phyloP scores from a whole-genome alignment of 2,797 vertebrate genomes.

The Sus cebifrons region DNA sequence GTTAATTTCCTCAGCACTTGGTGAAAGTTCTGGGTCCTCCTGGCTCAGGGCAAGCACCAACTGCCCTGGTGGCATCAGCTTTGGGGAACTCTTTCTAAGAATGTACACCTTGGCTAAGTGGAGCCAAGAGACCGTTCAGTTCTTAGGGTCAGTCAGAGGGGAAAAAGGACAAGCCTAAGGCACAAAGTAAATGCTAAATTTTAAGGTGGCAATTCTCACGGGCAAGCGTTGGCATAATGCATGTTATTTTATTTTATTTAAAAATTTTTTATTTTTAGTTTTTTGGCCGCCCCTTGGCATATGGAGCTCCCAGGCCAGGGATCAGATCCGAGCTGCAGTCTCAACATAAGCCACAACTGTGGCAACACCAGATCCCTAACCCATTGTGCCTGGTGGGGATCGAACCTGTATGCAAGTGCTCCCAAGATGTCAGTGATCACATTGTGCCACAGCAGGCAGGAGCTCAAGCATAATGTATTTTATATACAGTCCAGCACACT shows the following conservation, averaged over 20 bases:
- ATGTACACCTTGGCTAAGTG: background rate
- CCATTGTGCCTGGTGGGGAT: no score
- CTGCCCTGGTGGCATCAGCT: background rate
- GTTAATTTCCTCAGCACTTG: constrained; percentile 28
- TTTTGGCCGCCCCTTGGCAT: no score
- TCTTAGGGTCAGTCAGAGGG: background rate
- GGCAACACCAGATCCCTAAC: no score
- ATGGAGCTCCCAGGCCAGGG: no score
- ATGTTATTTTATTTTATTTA: background rate
- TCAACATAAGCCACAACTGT: no score
- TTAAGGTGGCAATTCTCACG: background rate
- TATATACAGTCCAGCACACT: background rate
- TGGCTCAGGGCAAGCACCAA: constrained; percentile 18
- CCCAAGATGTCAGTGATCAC: no score
- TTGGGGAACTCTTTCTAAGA: constrained; percentile 59
- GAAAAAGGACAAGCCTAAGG: background rate
- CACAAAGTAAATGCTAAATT: background rate
- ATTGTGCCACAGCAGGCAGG: no score
- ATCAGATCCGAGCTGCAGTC: no score
- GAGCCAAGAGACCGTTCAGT: background rate
- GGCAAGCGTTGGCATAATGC: background rate
- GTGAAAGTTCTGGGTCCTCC: constrained; percentile 63
- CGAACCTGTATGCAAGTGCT: no score
- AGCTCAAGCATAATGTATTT: background rate
- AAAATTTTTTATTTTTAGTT: no score